phyloP scores from a whole-genome alignment of 2,797 vertebrate species.

The Fistularia commersonii region DNA sequence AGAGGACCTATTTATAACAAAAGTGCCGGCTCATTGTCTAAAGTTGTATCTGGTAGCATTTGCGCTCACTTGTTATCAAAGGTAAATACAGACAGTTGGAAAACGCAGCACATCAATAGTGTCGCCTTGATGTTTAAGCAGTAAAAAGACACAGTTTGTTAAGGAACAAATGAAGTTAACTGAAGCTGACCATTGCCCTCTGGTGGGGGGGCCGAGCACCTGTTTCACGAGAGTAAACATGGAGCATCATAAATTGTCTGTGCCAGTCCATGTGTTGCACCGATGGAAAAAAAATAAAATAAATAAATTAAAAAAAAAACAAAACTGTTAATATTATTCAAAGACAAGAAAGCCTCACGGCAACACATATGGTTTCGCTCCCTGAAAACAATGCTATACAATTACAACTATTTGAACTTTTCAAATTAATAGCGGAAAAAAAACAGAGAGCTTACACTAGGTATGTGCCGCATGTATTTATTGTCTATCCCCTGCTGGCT shows the following conservation, averaged over 20 bases:
- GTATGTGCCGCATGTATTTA: slow-evolving; percentile 25
- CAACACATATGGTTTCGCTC: too few species aligned
- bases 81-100: slow-evolving; percentile 34
- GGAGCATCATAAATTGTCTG: slow-evolving; percentile 18
- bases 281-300: slow-evolving; percentile 1
- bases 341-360: too few species aligned
- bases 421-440: neutral
- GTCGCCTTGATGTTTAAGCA: slow-evolving; percentile 39
- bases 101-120: slow-evolving; percentile 26
- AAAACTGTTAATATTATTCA: neutral
- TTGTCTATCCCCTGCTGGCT: slow-evolving; percentile 42
- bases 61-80: slow-evolving; percentile 16
- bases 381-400: too few species aligned
- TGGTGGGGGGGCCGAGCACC: slow-evolving; percentile 54
- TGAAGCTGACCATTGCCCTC: slow-evolving; percentile 71
- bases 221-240: slow-evolving; percentile 32
- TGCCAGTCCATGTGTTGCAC: slow-evolving; percentile 16
- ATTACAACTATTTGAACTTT: too few species aligned
- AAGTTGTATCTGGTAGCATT: slow-evolving; percentile 13
- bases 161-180: slow-evolving; percentile 23
- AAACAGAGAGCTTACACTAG: slow-evolving; percentile 6
- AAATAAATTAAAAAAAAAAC: neutral
- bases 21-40: slow-evolving; percentile 11
- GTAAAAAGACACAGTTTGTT: slow-evolving; percentile 19
- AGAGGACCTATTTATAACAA: slow-evolving; percentile 1